phyloP scores from a whole-genome alignment of 2,888 invertebrate species.

The Ferrisia virgata region DNA sequence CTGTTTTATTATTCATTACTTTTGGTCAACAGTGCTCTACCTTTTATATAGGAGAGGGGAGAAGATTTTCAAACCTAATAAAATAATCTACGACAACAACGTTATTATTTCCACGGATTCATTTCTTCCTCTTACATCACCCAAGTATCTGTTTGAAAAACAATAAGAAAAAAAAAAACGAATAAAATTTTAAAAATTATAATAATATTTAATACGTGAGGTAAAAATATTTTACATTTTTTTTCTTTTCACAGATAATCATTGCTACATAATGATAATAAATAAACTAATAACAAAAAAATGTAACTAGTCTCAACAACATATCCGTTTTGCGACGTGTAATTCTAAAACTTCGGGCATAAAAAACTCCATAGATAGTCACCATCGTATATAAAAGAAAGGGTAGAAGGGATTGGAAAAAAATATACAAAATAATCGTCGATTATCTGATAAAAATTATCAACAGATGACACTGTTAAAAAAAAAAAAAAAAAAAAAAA shows the following conservation, averaged over 20 bases:
- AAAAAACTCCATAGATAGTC: background rate
- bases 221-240: constrained; percentile 21
- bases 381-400: background rate
- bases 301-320: constrained; percentile 24
- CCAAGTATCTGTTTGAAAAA: no score
- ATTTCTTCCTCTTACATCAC: no score
- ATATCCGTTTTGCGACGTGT: constrained; percentile 20
- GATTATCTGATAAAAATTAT: background rate
- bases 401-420: no score
- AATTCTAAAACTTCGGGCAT: background rate
- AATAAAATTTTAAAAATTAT: background rate
- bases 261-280: background rate
- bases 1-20: no score
- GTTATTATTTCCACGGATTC: no score
- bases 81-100: no score
- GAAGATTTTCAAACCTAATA: no score
- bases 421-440: background rate
- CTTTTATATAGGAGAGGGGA: no score
- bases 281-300: constrained; percentile 29
- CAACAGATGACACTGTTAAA: background rate
- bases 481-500: constrained; percentile 12
- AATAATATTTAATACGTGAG: constrained; percentile 14
- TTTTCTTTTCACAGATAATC: constrained; percentile 12
- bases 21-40: no score
- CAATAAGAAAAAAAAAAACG: background rate